phyloP scores from a whole-genome alignment of 2,888 invertebrate species.

The Acronicta alni region DNA sequence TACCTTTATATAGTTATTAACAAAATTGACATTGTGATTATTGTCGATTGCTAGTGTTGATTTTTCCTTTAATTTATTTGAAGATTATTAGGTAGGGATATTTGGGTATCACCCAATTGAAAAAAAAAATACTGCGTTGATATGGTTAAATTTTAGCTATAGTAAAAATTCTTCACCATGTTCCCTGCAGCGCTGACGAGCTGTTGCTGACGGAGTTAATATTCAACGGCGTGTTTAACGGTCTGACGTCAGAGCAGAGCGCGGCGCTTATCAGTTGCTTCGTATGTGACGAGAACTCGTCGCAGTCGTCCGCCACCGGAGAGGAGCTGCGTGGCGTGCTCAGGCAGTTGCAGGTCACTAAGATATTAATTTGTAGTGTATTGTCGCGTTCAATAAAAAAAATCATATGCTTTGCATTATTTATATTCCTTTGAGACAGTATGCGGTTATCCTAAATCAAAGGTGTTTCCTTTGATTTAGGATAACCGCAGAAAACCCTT shows the following conservation, averaged over 20 bases:
- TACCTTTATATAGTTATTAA: too few relatives aligned
- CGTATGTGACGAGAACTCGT: slow-evolving; percentile 97
- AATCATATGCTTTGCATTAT: too few relatives aligned
- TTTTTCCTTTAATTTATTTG: too few relatives aligned
- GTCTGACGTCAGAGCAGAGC: slow-evolving; percentile 94
- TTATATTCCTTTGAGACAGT: too few relatives aligned
- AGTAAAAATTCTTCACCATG: not conserved
- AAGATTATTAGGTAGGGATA: too few relatives aligned
- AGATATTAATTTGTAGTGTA: not conserved
- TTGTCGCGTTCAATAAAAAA: too few relatives aligned
- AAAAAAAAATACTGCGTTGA: too few relatives aligned
- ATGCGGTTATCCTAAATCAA: not conserved
- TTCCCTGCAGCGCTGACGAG: slow-evolving; percentile 94
- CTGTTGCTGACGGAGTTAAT: slow-evolving; percentile 99
- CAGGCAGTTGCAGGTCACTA: slow-evolving; percentile 94
- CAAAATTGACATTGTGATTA: too few relatives aligned
- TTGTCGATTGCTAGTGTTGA: too few relatives aligned
- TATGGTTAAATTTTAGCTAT: too few relatives aligned
- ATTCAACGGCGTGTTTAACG: slow-evolving; percentile 98
- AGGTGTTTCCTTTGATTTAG: too few relatives aligned
- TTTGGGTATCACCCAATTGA: too few relatives aligned
- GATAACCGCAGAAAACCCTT: not conserved
- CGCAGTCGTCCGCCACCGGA: slow-evolving; percentile 93
- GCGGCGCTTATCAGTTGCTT: slow-evolving; percentile 96
- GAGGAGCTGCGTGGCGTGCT: slow-evolving; percentile 97